Evolutionary conservation across 2,113 vertebrate genomes (phyloP), one percentile per base, ranked within the genome.

Genomic region (Pollimyrus isidori): DNA sequence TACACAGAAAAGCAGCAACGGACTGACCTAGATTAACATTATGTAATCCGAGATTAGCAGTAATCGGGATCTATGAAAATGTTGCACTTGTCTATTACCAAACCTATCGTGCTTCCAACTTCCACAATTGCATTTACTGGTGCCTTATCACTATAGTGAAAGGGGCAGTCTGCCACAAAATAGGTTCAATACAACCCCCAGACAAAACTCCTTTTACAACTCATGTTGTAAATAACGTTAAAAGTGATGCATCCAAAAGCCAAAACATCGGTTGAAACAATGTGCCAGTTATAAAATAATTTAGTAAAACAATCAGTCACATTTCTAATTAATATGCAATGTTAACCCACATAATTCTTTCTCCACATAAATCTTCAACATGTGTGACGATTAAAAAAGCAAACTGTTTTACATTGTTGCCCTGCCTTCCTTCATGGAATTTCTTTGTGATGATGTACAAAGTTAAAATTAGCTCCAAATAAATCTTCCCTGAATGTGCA

Each of bases 1-100:
- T 1, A 11, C 19, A 65, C 11, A 69, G 45, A 90, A 46, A 83
- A 90, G 58, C 76, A 73, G 58, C 30, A 90, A 91, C 90, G 90
- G 82, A 91, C 89, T 93, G 90, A 93, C 93, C 92, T 92, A 93
- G 92, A 94, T 94, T 94, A 94, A 45, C 84, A 91, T 89, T 50
- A 62, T 87, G 88, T 94, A 94, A 95, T 93, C 93, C 92, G 39
- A 94, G 94, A 95, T 95, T 95, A 95, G 89, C 86, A n/a, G 45
- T 90, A 90, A 90, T 91, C 90, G 58, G 87, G 90, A 93, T 90
- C 91, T 90, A 56, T 58, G 82, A 91, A 88, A 92, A 88, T 89
- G 90, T 42, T 80, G 88, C 69, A 92, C 53, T 93, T 93, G 92
- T 90, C 89, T 92, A 2, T 46, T 45, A 91, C 89, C 89, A 73